Evolutionary conservation across 2,888 invertebrate species (phyloP), one percentile per base, ranked within the genome.

Genomic region (Elysia crispata): DNA sequence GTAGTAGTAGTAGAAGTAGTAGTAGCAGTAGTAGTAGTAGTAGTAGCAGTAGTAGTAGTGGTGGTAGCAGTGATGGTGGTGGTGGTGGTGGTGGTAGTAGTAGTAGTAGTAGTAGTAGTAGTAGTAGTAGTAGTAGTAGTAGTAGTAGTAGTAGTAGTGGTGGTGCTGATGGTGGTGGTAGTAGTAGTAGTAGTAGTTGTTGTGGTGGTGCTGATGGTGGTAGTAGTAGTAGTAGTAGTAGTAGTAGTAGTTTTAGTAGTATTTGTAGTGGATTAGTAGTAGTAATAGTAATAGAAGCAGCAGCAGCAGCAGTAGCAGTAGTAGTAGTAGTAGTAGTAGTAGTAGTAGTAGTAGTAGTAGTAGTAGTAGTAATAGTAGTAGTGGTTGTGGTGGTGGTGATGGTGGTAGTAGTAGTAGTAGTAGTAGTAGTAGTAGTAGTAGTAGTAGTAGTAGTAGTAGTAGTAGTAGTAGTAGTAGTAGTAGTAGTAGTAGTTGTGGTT

Each of bases 351-450:
- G 15, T n/a, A 23, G 15, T n/a, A 23, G 15, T n/a, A 23, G 25
- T n/a, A 23, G 25, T 60, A 60, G 60, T 60, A 60, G 60, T 60
- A 60, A 15, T 60, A 60, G 50, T 70, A 49, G 54, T 28, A 77
- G 70, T 57, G 50, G 70, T 70, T 50, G 77, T 57, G 70, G 77
- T 70, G 54, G 70, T 66, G 66, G 76, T 66, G 66, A 66, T 49
- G 66, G 76, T 66, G 66, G 76, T 66, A 76, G 76, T 66, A 76
- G 67, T 66, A 76, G 41, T 41, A 64, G 66, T 74, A 64, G 64
- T 41, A 64, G 76, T 66, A 76, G 76, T 66, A 76, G 76, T 66
- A 76, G 66, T 25, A 76, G 76, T 41, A 76, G 76, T 60, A 60
- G 60, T 60, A 60, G 60, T 60, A 60, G 60, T 60, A 60, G 60